Base-by-base conservation (phyloP, 2,113 vertebrate species). In the Cinclus cinclus region DNA sequence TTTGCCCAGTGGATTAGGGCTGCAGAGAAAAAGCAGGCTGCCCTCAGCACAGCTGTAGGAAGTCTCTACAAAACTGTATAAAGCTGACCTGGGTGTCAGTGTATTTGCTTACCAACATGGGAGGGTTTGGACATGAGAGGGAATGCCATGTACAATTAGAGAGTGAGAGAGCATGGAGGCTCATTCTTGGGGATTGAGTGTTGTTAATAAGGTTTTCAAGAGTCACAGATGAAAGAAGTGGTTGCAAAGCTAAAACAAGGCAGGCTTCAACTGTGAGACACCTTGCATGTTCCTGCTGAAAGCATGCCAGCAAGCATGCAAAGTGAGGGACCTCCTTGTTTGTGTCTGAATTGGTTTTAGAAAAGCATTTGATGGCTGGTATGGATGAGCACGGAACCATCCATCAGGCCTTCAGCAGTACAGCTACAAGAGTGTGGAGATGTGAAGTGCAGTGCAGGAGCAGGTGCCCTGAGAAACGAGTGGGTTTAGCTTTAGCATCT, bases 291-390 rank as follows among this genome's bases (percentile, higher is more conserved):
- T 71, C 35, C 35, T 46, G 30, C 19, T 23, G 41, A 67, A 42
- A 10, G 30, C 3, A 8, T 39, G 27, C 3, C 11, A 46, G 22
- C 4, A 11, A 46, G 22, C 1, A 0, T 27, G n/a, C 13, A 67
- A 35, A 79, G 46, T 24, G 8, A 60, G 49, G 13, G 6, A 1
- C 4, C 46, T 4, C 15, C 23, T 68, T 69, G 6, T 60, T 68
- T 65, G 11, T 46, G 28, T 7, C 42, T 70, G 25, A 63, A 49
- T 4, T 33, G 53, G 31, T 39, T 69, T 74, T 49, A 60, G 37
- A 62, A 77, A 62, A 31, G 18, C 25, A 21, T 58, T 83, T 65
- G 11, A 33, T 49, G 35, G 22, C 37, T 4, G 1, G 19, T 10
- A 3, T 27, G 59, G 30, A 18, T 41, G 50, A 19, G 6, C 4